Evolutionary conservation across 2,113 vertebrate genomes (phyloP).

Genomic region (Tonatia bakeri): DNA sequence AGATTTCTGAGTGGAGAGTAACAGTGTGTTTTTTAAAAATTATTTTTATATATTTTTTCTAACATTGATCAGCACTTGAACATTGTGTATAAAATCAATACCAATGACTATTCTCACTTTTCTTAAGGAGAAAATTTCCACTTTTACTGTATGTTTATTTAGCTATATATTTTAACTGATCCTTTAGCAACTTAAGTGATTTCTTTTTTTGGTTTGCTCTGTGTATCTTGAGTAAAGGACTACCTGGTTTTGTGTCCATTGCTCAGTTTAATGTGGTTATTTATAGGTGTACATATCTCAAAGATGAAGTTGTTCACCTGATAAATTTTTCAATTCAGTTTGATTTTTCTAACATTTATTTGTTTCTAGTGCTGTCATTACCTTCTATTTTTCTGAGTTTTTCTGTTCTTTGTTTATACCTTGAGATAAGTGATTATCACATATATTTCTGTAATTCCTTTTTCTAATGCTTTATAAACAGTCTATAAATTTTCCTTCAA

Average conservation of each 20-base stretch:
- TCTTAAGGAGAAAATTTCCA: background rate
- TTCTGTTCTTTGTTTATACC: background rate
- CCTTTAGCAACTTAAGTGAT: background rate
- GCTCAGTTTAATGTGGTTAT: background rate
- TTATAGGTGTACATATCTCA: background rate
- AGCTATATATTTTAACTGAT: background rate
- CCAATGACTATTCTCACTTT: background rate
- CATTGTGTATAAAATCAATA: background rate
- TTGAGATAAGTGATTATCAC: background rate
- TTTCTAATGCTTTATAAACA: background rate
- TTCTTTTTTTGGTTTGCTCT: background rate
- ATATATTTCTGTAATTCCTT: background rate
- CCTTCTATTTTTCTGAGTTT: background rate
- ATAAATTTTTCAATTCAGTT: background rate
- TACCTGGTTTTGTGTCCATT: background rate
- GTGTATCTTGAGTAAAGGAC: background rate
- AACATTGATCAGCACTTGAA: background rate
- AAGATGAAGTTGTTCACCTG: background rate
- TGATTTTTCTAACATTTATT: background rate
- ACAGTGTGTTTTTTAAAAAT: background rate
- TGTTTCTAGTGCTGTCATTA: background rate
- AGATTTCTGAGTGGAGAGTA: background rate
- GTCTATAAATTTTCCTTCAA: background rate
- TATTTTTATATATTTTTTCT: background rate
- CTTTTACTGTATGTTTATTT: background rate